Evolutionary conservation across 2,888 invertebrate genomes (phyloP).

Genomic region (Agriopis leucophaearia): DNA sequence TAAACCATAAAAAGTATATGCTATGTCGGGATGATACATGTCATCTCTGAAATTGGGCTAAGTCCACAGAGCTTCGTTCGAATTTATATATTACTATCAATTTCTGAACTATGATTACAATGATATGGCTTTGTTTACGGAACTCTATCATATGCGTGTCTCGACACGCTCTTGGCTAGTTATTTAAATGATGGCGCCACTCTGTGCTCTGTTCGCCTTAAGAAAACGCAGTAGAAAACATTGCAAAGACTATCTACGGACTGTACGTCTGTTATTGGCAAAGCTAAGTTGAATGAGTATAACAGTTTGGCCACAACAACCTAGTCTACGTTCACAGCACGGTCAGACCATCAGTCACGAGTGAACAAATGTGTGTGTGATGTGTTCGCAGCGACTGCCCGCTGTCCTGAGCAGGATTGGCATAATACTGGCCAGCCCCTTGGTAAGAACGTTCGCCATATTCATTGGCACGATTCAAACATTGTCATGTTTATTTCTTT

Average conservation of each 20-base stretch:
- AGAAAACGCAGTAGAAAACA: conserved; percentile 69
- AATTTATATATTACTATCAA: too few relatives aligned
- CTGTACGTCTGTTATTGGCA: conserved; percentile 22
- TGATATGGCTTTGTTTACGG: too few relatives aligned
- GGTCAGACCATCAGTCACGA: conserved; percentile 81
- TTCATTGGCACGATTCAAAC: conserved; percentile 81
- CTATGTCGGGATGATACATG: too few relatives aligned
- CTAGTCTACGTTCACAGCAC: conserved; percentile 83
- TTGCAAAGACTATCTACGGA: conserved; percentile 73
- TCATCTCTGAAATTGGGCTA: too few relatives aligned
- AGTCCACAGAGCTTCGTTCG: too few relatives aligned
- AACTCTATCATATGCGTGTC: too few relatives aligned
- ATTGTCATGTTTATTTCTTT: conserved; percentile 55
- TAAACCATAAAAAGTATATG: too few relatives aligned
- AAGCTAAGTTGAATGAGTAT: conserved; percentile 26
- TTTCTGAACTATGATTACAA: too few relatives aligned
- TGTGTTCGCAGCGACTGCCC: conserved; percentile 96
- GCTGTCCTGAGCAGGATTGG: conserved; percentile 98
- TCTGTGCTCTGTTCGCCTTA: background rate
- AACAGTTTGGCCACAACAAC: conserved; percentile 76
- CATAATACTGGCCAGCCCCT: conserved; percentile 97
- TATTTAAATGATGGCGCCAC: too few relatives aligned
- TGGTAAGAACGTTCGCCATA: conserved; percentile 91
- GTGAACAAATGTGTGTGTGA: conserved; percentile 87
- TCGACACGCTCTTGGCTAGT: too few relatives aligned